Evolutionary conservation across 2,888 invertebrate species (phyloP).

Genomic region (Drosophila leonis): DNA sequence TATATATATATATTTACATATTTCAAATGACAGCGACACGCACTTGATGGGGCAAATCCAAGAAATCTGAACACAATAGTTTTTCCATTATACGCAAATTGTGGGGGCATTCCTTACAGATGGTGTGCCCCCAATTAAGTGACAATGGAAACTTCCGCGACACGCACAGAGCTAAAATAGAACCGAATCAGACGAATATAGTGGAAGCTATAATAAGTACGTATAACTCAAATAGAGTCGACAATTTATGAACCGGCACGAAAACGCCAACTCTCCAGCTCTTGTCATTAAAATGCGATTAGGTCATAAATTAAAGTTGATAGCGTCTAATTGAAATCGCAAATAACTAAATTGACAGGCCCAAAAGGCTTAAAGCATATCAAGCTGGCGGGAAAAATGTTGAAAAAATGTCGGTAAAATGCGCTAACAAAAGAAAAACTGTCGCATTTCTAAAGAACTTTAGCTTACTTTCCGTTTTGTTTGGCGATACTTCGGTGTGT

Average conservation of each 20-base stretch:
- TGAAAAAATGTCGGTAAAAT: constrained; percentile 8
- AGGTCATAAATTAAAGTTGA: constrained; percentile 43
- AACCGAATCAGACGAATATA: constrained; percentile 2
- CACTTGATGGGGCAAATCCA: constrained; percentile 14
- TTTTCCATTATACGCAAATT: constrained; percentile 37
- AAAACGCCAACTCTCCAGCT: constrained; percentile 4
- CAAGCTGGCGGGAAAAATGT: background rate
- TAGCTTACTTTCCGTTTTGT: constrained; percentile 57
- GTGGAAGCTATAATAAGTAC: constrained; percentile 15
- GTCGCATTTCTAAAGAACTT: constrained; percentile 17
- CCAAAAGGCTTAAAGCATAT: constrained; percentile 27
- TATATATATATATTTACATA: background rate
- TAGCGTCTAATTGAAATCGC: constrained; percentile 46
- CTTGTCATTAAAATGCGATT: constrained; percentile 45
- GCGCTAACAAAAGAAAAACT: constrained; percentile 3
- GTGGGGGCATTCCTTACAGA: constrained; percentile 27
- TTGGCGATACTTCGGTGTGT: constrained; percentile 15
- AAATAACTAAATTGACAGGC: constrained; percentile 16
- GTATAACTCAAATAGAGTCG: constrained; percentile 27
- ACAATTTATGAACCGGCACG: constrained; percentile 30
- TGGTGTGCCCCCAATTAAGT: constrained; percentile 64
- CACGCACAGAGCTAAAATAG: constrained; percentile 47
- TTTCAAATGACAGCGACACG: background rate
- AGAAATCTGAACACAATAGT: constrained; percentile 49
- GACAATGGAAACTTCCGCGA: constrained; percentile 62